These are phyloP conservation scores for Hydrophis major DNA, from an alignment of 2,797 vertebrate genomes.

Conservation along the genomic window DNA sequence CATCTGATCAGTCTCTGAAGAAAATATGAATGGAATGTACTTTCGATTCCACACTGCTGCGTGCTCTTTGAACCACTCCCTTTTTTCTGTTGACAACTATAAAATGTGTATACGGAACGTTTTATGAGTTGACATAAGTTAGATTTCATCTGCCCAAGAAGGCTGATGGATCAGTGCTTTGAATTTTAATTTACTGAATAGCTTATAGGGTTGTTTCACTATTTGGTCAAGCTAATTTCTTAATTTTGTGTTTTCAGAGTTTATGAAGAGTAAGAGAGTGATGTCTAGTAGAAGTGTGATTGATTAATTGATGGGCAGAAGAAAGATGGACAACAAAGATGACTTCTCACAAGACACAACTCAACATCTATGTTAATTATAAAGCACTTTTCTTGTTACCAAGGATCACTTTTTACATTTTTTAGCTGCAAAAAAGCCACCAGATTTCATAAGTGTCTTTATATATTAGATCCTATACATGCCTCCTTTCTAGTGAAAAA, in stretches of 20 bases:
- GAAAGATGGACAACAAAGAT: constrained; percentile 61
- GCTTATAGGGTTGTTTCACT: not conserved
- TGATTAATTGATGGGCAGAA: constrained; percentile 50
- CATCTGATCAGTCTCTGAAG: no score
- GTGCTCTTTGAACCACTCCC: no score
- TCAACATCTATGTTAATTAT: constrained; percentile 73
- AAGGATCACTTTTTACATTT: constrained; percentile 78
- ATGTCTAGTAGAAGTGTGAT: constrained; percentile 31
- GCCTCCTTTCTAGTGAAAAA: constrained; percentile 57
- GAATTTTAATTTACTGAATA: not conserved
- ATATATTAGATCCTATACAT: constrained; percentile 58
- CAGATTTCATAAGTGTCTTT: constrained; percentile 67
- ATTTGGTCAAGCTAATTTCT: not conserved
- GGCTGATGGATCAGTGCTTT: not conserved
- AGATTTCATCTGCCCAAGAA: not conserved
- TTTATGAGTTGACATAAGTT: no score
- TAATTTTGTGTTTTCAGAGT: constrained; percentile 67
- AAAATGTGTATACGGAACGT: no score
- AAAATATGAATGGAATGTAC: no score
- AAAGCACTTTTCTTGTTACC: constrained; percentile 74
- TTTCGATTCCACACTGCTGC: no score
- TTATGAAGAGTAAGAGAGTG: constrained; percentile 74
- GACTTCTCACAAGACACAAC: constrained; percentile 60
- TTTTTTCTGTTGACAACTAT: no score
- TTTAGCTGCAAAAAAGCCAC: constrained; percentile 69